Percentiles rank a stretch among this genome's conserved stretches.
These are phyloP conservation scores for Spheniscus humboldti DNA, from an alignment of 2,797 vertebrate genomes.

Conservation along the genomic window DNA sequence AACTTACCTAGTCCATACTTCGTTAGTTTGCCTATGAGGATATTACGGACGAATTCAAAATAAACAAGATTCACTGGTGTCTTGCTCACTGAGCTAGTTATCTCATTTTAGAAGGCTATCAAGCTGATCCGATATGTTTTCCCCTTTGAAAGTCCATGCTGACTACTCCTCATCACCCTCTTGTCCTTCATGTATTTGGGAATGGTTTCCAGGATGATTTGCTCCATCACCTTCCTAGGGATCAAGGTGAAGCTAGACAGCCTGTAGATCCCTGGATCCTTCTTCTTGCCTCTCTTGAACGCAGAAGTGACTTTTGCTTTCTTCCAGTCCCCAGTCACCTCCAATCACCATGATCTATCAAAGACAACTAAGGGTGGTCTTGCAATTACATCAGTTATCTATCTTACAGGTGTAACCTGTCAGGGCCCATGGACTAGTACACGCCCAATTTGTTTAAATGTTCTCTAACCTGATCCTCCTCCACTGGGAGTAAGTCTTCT, in stretches of 20 bases:
- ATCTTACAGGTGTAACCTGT: neutral
- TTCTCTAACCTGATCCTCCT: neutral
- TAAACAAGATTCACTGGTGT: neutral
- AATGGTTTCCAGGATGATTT: neutral
- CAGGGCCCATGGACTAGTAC: neutral
- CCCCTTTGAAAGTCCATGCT: neutral
- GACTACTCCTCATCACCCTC: neutral
- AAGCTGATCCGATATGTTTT: neutral
- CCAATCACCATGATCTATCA: neutral
- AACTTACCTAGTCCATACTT: neutral
- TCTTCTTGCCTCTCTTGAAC: neutral
- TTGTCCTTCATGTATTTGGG: neutral
- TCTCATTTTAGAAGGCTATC: neutral
- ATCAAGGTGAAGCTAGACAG: neutral
- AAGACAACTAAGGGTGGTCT: neutral
- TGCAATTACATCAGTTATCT: neutral
- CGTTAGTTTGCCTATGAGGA: neutral
- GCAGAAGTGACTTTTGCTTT: neutral
- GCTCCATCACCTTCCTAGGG: neutral
- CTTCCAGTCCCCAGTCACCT: neutral
- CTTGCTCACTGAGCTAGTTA: neutral
- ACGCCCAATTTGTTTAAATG: neutral
- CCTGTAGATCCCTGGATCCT: neutral
- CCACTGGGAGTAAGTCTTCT: neutral
- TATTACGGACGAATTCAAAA: neutral